phyloP scores from a whole-genome alignment of 1,140 invertebrate species.

The Araneus ventricosus region DNA sequence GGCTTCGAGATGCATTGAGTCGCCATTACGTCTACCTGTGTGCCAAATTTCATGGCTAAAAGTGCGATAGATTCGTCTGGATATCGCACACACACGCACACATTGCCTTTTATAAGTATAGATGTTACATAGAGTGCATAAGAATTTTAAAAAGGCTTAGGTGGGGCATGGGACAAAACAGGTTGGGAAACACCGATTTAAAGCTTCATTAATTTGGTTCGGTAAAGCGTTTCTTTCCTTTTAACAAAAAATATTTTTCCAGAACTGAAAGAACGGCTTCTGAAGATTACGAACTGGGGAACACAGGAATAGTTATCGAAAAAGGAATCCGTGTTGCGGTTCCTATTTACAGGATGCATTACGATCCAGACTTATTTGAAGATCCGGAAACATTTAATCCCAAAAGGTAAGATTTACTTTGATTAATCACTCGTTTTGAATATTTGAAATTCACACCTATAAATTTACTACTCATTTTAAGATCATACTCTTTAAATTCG shows the following conservation, averaged over 20 bases:
- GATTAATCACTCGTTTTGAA: not conserved
- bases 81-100: too few relatives aligned
- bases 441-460: not conserved
- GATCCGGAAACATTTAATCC: conserved; percentile 77
- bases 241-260: not conserved
- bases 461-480: not conserved
- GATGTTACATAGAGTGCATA: too few relatives aligned
- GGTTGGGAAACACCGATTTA: too few relatives aligned
- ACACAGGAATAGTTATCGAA: conserved; percentile 65
- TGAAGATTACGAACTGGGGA: conserved; percentile 62
- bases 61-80: too few relatives aligned
- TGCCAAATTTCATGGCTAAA: too few relatives aligned
- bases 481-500: not conserved
- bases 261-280: conserved; percentile 46
- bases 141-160: too few relatives aligned
- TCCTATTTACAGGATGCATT: conserved; percentile 77
- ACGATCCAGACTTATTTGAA: conserved; percentile 75
- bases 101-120: too few relatives aligned
- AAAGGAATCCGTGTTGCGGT: conserved; percentile 76
- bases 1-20: too few relatives aligned
- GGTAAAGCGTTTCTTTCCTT: too few relatives aligned
- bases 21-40: too few relatives aligned
- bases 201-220: too few relatives aligned
- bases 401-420: conserved; percentile 57
- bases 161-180: too few relatives aligned